Evolutionary conservation across 1,140 invertebrate species (phyloP), one percentile per base, ranked within the genome.

Genomic region (Rhopalosiphum maidis): DNA sequence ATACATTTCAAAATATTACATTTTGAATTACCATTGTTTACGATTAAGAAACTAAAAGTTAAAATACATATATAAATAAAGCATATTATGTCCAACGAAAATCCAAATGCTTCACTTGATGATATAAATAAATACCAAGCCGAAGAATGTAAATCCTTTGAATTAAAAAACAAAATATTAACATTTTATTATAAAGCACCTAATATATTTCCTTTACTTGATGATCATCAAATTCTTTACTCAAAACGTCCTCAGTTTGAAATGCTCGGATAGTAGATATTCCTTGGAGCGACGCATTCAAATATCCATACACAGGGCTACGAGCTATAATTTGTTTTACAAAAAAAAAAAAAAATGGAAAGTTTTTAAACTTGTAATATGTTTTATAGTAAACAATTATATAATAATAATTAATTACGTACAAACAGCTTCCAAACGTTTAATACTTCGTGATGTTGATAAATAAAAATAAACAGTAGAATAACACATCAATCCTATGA

Each of bases 221-320:
- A 94, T 97, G 96, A 94, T 96, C 96, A 94, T 98, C 97, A 94
- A 98, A 98, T 95, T 98, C 97, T 83, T 97, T 95, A 94, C 97
- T 97, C 21, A 99, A 96, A 93, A 97, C 97, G 94, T 97, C 96
- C 95, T 99, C 96, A 0, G 97, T 97, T 54, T 96, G 96, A 94
- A 98, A 98, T 0, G 98, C 98, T 93, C 98, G 96, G 91, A 99
- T 98, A 0, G 98, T 99, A 1, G 97, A 96, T 46, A 99, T 95
- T 9, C 99, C 99, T 95, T 98, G 97, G 1, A 99, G 95, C 0
- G 98, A 97, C 43, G 98, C 97, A 95, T 97, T 98, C 90, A 99
- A 95, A 95, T 99, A 98, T 22, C 97, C 97, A 95, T 98, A 98
- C 54, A 99, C 96, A 0, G 98, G 98, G 95, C 97, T 97, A 82